These are phyloP conservation scores for Eurystomus gularis DNA, from an alignment of 2,113 vertebrate genomes.

Conservation along the genomic window DNA sequence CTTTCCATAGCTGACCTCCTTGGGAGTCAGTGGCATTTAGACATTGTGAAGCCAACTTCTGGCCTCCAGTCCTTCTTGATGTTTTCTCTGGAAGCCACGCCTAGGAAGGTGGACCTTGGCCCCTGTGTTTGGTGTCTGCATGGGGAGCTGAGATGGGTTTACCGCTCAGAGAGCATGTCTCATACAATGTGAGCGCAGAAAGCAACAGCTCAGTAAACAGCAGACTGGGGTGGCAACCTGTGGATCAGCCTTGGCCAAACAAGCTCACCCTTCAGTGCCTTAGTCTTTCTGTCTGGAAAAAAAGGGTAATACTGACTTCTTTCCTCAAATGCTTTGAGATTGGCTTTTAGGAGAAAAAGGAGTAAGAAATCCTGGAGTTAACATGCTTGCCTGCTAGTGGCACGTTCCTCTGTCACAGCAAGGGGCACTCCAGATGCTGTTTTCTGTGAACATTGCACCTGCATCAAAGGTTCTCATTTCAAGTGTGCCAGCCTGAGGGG, in stretches of 20 bases:
- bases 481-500: not conserved
- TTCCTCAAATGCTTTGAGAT: not conserved
- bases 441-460: not conserved
- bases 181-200: rapidly evolving
- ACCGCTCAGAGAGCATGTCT: not conserved
- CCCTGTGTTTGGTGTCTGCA: not conserved
- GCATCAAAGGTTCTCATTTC: not conserved
- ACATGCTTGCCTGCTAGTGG: rapidly evolving
- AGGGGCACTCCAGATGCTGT: rapidly evolving
- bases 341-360: not conserved
- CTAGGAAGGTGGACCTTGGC: not conserved
- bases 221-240: not conserved
- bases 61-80: not conserved
- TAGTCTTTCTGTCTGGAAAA: not conserved
- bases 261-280: not conserved
- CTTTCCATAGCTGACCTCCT: conserved; percentile 76
- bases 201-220: not conserved
- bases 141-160: not conserved
- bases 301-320: not conserved
- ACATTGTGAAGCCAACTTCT: not conserved
- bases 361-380: not conserved
- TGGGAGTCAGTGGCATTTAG: not conserved
- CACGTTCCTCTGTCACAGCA: not conserved
- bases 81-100: not conserved
- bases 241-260: not conserved